A percentile compares a stretch with the other conserved stretches of the same genome.
Conservation (phyloP, 2,888 invertebrate species). For the Acleris cristana region DNA sequence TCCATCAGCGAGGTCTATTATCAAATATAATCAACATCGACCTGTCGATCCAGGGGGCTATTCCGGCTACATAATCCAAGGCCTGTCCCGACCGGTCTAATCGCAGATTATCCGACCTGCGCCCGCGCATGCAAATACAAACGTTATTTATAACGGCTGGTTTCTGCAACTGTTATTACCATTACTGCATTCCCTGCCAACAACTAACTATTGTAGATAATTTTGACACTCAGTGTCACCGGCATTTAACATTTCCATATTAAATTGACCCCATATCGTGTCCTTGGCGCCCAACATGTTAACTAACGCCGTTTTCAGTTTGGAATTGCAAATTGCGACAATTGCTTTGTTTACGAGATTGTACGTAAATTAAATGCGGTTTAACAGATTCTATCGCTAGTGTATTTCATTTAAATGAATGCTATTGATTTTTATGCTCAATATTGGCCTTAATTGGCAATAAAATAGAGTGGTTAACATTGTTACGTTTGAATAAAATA, state of each 20-base stretch:
- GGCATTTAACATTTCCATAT: too few species aligned
- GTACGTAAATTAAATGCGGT: slow-evolving; percentile 1
- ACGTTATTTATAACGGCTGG: slow-evolving; percentile 45
- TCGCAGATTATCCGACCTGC: slow-evolving; percentile 2
- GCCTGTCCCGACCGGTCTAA: slow-evolving; percentile 3
- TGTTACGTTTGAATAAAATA: neutral
- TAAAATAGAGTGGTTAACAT: slow-evolving; percentile 3
- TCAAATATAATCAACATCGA: neutral
- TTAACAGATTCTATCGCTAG: neutral
- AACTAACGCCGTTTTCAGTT: slow-evolving; percentile 35
- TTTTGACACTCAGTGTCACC: too few species aligned
- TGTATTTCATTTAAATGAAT: neutral
- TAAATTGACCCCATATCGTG: too few species aligned
- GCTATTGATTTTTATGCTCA: slow-evolving; percentile 5
- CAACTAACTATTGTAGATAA: slow-evolving; percentile 23
- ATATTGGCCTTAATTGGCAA: slow-evolving; percentile 13
- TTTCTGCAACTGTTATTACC: slow-evolving; percentile 47
- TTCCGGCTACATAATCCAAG: slow-evolving; percentile 3
- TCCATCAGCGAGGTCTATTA: neutral
- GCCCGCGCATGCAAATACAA: slow-evolving; percentile 17
- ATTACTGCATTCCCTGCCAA: slow-evolving; percentile 22
- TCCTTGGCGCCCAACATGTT: too few species aligned
- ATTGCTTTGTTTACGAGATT: slow-evolving; percentile 15
- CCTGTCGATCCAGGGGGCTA: slow-evolving; percentile 1
- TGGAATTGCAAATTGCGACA: slow-evolving; percentile 23